Percentiles rank a stretch among this genome's conserved stretches.
Evolutionary conservation across 1,140 invertebrate species (phyloP).

Genomic region (Scylla paramamosain): DNA sequence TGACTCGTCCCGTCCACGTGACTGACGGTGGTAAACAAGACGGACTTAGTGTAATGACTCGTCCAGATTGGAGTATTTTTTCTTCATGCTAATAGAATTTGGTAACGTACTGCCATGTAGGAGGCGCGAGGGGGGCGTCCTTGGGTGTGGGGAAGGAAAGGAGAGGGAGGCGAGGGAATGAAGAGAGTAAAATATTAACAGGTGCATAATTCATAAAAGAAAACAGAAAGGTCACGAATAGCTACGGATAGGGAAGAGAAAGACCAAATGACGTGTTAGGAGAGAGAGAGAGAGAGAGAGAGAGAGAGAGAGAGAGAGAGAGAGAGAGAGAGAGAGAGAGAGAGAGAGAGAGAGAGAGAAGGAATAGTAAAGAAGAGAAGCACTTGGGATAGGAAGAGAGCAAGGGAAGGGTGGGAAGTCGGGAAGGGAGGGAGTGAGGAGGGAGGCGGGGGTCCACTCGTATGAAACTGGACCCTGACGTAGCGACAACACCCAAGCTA

Average conservation of each 20-base stretch:
- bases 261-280: background rate
- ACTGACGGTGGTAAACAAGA: conserved; percentile 21
- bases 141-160: background rate
- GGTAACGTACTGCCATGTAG: background rate
- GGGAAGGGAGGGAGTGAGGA: background rate
- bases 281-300: background rate
- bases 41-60: background rate
- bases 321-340: conserved; percentile 3
- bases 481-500: background rate
- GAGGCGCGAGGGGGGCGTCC: too few species aligned
- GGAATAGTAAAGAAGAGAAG: background rate
- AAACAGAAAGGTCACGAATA: background rate
- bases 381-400: conserved; percentile 7
- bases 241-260: background rate
- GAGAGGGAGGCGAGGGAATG: background rate
- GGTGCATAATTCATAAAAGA: background rate
- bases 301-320: background rate
- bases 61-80: background rate
- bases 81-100: background rate
- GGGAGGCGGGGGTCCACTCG: background rate
- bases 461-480: conserved; percentile 26
- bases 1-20: background rate
- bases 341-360: background rate
- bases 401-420: background rate
- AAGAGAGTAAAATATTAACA: background rate